Evolutionary conservation across 2,113 vertebrate genomes (phyloP).

Genomic region (Irena cyanogastra): DNA sequence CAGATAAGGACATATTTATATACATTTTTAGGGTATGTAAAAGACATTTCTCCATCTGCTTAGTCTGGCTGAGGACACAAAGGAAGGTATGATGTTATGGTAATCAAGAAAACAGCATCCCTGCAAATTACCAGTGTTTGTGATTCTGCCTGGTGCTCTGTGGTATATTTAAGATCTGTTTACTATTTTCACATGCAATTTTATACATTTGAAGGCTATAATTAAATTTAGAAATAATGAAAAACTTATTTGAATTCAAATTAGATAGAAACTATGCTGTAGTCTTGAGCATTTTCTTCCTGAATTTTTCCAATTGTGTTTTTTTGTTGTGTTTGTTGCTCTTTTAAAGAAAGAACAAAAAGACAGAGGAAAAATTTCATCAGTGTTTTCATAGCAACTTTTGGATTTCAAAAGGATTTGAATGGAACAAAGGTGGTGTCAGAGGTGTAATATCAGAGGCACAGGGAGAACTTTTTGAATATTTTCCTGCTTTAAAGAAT

Average conservation of each 20-base stretch:
- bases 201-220: conserved; percentile 2
- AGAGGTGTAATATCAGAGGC: background rate
- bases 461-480: background rate
- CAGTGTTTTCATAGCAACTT: background rate
- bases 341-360: background rate
- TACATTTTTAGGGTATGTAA: background rate
- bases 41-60: background rate
- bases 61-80: background rate
- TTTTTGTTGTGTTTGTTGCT: background rate
- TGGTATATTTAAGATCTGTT: background rate
- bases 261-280: background rate
- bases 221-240: conserved; percentile 44
- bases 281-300: conserved; percentile 10
- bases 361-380: background rate
- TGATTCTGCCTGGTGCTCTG: background rate
- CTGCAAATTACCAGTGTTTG: background rate
- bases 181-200: conserved; percentile 28
- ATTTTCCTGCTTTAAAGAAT: background rate
- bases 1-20: background rate
- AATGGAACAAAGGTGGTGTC: background rate
- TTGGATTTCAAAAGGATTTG: background rate
- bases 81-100: background rate
- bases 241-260: conserved; percentile 47
- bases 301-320: background rate
- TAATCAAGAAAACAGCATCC: background rate